These are phyloP conservation scores for Theropithecus gelada DNA, from an alignment of 2,113 vertebrate species.

Conservation along the genomic window DNA sequence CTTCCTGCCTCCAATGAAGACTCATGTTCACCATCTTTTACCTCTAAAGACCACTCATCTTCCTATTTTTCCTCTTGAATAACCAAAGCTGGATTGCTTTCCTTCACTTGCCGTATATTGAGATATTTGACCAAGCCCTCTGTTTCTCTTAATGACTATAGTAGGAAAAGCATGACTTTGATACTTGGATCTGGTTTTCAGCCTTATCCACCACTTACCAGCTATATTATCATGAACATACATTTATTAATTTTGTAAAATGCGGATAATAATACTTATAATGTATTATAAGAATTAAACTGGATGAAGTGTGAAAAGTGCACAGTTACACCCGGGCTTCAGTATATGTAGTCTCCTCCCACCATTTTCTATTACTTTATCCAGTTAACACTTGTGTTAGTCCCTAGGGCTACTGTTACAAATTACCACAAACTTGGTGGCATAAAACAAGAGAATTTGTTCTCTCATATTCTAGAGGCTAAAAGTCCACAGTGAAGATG, in stretches of 20 bases:
- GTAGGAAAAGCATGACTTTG: background rate
- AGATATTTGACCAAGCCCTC: background rate
- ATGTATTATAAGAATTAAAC: background rate
- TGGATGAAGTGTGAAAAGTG: background rate
- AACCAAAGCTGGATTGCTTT: background rate
- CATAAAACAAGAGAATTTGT: background rate
- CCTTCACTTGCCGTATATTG: background rate
- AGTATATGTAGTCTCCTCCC: rapidly evolving
- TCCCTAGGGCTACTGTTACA: background rate
- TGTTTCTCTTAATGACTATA: background rate
- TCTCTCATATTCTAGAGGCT: background rate
- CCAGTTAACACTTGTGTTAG: rapidly evolving
- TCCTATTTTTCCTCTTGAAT: background rate
- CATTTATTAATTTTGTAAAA: background rate
- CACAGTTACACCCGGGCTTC: background rate
- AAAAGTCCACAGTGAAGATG: background rate
- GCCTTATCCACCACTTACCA: background rate
- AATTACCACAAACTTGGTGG: background rate
- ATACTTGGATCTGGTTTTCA: background rate
- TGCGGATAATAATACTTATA: background rate
- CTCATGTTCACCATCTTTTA: background rate
- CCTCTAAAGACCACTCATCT: too few relatives aligned
- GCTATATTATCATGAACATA: background rate
- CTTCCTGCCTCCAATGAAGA: background rate
- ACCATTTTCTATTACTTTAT: background rate